Evolutionary conservation across 2,113 vertebrate genomes (phyloP).

Genomic region (Antigone vipio): DNA sequence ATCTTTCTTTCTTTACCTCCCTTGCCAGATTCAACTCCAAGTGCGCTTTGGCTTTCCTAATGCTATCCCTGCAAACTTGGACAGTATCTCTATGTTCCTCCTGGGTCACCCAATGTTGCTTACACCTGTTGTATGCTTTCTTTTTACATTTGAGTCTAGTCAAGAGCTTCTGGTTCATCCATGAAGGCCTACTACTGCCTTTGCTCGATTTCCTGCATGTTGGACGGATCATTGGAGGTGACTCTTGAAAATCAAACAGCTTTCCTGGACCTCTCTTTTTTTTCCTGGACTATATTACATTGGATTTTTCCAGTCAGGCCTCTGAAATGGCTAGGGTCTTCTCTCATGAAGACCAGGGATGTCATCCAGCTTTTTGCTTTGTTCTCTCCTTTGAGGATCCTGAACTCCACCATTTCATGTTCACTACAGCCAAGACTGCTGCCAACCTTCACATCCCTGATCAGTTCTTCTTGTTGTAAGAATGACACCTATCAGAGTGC

Average conservation of each 20-base stretch:
- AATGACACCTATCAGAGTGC: not conserved
- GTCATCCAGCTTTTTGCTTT: not conserved
- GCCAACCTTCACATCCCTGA: not conserved
- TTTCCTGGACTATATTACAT: fast-evolving
- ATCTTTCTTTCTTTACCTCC: not conserved
- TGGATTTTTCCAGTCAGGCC: not conserved
- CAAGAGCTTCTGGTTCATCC: too few relatives aligned
- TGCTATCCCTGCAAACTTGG: not conserved
- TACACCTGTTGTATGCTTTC: too few relatives aligned
- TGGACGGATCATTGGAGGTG: not conserved
- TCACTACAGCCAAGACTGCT: not conserved
- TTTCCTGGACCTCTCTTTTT: not conserved
- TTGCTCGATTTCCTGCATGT: not conserved
- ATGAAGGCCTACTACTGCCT: too few relatives aligned
- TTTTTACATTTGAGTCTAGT: too few relatives aligned
- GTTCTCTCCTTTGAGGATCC: not conserved
- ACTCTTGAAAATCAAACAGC: not conserved
- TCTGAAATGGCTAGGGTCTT: not conserved
- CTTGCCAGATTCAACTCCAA: not conserved
- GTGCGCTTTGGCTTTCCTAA: not conserved
- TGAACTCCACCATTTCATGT: not conserved
- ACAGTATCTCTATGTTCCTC: not conserved
- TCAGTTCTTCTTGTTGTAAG: not conserved
- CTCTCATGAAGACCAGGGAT: not conserved
- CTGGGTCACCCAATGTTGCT: not conserved